Percentiles rank a stretch among this genome's conserved stretches.
phyloP scores from a whole-genome alignment of 2,888 invertebrate species.

The Sminthurinus aureus region DNA sequence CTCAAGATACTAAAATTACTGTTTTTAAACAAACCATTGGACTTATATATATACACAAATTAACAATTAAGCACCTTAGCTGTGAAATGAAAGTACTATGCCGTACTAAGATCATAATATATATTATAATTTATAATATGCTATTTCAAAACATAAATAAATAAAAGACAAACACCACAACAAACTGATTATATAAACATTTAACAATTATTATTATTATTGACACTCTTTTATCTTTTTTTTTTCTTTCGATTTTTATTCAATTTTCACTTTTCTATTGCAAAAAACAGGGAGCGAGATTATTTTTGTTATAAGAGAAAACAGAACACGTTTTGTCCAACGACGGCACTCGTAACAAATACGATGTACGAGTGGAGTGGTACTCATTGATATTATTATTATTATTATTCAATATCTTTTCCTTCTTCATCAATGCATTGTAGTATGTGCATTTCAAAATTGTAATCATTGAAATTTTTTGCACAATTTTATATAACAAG shows the following conservation, averaged over 20 bases:
- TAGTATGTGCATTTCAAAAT: conserved; percentile 29
- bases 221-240: conserved; percentile 43
- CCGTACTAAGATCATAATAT: too few relatives aligned
- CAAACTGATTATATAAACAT: too few relatives aligned
- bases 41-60: too few relatives aligned
- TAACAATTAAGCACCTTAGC: too few relatives aligned
- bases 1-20: too few relatives aligned
- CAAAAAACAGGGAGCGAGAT: conserved; percentile 59
- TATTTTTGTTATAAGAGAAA: conserved; percentile 51
- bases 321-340: conserved; percentile 41
- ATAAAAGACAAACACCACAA: conserved; percentile 8
- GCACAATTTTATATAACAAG: not conserved
- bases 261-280: conserved; percentile 57
- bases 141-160: not conserved
- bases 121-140: too few relatives aligned
- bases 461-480: conserved; percentile 17
- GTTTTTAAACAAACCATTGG: too few relatives aligned
- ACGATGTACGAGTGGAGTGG: conserved; percentile 20
- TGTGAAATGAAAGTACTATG: too few relatives aligned
- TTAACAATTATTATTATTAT: conserved; percentile 17
- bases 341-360: conserved; percentile 30
- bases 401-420: conserved; percentile 27
- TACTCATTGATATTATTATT: conserved; percentile 7
- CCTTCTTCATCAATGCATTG: conserved; percentile 24
- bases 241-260: conserved; percentile 55